Conservation (phyloP, 2,797 vertebrate species). For the Lepus oiostolus region DNA sequence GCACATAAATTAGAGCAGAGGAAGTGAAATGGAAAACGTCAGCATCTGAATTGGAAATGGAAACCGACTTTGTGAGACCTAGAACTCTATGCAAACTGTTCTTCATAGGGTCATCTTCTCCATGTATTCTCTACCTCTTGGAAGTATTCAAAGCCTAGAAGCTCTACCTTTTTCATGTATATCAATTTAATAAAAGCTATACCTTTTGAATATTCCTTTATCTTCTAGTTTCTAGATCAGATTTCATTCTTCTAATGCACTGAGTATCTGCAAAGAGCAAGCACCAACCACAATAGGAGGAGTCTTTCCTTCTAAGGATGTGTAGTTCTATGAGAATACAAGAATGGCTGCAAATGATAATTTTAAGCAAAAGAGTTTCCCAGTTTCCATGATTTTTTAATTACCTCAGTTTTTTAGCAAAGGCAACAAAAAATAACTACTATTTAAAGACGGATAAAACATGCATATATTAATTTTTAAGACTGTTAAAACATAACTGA, state of each 20-base stretch:
- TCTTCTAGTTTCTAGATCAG: constrained; percentile 61
- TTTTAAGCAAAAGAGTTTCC: constrained; percentile 1
- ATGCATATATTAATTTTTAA: constrained; percentile 4
- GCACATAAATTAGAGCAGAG: neutral
- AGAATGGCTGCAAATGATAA: neutral
- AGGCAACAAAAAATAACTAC: neutral
- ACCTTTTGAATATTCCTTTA: constrained; percentile 69
- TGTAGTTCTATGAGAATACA: neutral
- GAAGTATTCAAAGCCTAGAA: constrained; percentile 63
- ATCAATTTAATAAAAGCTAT: constrained; percentile 60
- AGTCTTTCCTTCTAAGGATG: neutral
- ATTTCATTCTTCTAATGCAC: constrained; percentile 41
- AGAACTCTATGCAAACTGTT: constrained; percentile 5
- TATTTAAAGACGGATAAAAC: neutral
- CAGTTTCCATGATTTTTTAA: neutral
- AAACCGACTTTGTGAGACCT: constrained; percentile 48
- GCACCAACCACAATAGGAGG: constrained; percentile 62
- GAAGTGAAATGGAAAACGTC: neutral
- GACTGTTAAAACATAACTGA: neutral
- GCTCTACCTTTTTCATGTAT: constrained; percentile 70
- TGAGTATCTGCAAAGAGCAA: constrained; percentile 50
- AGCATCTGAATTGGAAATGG: neutral
- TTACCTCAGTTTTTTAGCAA: constrained; percentile 34
- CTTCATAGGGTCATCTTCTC: constrained; percentile 44
- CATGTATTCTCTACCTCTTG: constrained; percentile 43